phyloP scores from a whole-genome alignment of 2,888 invertebrate genomes.

The Palloptera scutellata region DNA sequence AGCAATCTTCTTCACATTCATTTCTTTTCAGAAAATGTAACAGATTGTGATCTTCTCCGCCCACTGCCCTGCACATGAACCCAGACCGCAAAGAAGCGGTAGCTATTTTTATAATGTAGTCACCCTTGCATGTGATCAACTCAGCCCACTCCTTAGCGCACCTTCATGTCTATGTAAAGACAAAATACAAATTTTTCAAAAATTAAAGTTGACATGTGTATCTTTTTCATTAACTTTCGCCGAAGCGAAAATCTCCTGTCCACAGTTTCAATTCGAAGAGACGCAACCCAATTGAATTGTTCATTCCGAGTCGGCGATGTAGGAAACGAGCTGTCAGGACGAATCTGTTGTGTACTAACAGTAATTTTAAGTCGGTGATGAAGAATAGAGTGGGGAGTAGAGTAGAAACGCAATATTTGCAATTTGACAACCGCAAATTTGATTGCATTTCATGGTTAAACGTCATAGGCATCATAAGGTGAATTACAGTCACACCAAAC shows the following conservation, averaged over 20 bases:
- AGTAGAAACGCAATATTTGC: conserved; percentile 49
- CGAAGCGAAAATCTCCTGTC: conserved; percentile 35
- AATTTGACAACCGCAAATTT: conserved; percentile 62
- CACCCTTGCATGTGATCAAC: too few species aligned
- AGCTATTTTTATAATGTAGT: too few species aligned
- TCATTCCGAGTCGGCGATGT: conserved; percentile 40
- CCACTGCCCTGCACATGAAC: not conserved
- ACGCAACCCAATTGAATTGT: conserved; percentile 37
- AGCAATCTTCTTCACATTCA: too few species aligned
- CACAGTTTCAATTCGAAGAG: conserved; percentile 20
- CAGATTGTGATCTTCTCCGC: conserved; percentile 27
- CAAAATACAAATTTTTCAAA: conserved; percentile 37
- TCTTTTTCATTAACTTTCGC: conserved; percentile 64
- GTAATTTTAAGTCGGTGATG: conserved; percentile 25
- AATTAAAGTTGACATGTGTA: conserved; percentile 64
- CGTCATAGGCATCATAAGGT: conserved; percentile 36
- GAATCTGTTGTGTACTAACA: conserved; percentile 50
- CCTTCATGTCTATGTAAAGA: not conserved
- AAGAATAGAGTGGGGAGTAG: conserved; percentile 10
- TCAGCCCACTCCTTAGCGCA: too few species aligned
- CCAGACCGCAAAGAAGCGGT: not conserved
- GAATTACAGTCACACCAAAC: not conserved
- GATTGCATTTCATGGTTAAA: conserved; percentile 63
- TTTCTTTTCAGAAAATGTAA: conserved; percentile 19
- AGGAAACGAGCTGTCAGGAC: conserved; percentile 51